These are phyloP conservation scores for Rutpela maculata DNA, from an alignment of 2,888 invertebrate species.

Conservation along the genomic window DNA sequence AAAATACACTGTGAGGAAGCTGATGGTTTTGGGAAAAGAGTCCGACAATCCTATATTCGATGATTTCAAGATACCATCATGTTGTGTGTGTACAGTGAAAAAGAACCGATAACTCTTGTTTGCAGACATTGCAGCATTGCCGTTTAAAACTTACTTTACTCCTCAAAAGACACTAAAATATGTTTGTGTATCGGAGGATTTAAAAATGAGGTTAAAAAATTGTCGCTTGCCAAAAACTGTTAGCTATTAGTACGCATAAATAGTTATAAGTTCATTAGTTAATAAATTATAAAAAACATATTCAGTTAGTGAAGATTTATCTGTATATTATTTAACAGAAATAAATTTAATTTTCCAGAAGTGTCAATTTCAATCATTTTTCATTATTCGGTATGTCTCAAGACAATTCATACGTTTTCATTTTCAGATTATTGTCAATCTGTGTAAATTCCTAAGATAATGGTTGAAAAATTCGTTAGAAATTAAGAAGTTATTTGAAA, in stretches of 20 bases:
- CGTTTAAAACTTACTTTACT: background rate
- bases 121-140: background rate
- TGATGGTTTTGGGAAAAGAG: slow-evolving; percentile 61
- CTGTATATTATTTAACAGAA: background rate
- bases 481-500: too few relatives aligned
- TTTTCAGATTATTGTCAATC: too few relatives aligned
- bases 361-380: too few relatives aligned
- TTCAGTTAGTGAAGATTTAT: background rate
- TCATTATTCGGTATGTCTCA: too few relatives aligned
- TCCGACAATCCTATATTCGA: slow-evolving; percentile 64
- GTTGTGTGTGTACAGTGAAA: slow-evolving; percentile 72
- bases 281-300: background rate
- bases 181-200: background rate
- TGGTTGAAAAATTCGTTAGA: too few relatives aligned
- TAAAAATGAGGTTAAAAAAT: background rate
- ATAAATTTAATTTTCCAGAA: background rate
- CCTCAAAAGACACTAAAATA: background rate
- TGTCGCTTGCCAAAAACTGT: slow-evolving; percentile 17
- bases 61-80: slow-evolving; percentile 72
- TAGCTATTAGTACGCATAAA: background rate
- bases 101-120: background rate
- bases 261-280: background rate
- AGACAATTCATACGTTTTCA: too few relatives aligned
- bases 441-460: too few relatives aligned
- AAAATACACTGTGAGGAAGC: slow-evolving; percentile 72